Conservation (phyloP, 2,113 vertebrate genomes). For the Craseonycteris thonglongyai region DNA sequence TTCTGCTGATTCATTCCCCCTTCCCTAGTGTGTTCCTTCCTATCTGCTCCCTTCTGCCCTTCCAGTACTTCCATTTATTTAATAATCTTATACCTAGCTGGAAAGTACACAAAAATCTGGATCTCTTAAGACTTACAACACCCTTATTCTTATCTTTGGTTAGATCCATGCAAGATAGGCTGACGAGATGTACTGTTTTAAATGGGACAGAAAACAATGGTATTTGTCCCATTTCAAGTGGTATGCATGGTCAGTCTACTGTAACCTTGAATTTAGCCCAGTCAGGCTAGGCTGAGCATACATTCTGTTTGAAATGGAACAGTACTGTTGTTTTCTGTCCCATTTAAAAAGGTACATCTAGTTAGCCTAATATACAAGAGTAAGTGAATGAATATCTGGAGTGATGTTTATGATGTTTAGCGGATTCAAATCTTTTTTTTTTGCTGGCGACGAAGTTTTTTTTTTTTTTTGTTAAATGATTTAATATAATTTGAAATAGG, state of each 20-base stretch:
- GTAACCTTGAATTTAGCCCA: no score
- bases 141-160: not conserved
- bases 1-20: not conserved
- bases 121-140: not conserved
- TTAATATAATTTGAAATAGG: slow-evolving; percentile 9
- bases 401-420: no score
- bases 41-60: not conserved
- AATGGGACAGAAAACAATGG: no score
- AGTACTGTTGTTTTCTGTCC: no score
- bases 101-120: not conserved
- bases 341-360: no score
- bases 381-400: slow-evolving; percentile 29
- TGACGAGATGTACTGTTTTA: no score
- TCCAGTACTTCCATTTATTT: not conserved
- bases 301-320: no score
- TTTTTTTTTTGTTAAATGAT: not conserved
- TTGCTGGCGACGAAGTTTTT: not conserved
- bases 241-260: no score
- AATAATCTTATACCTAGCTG: not conserved
- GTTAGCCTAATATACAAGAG: no score
- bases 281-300: no score
- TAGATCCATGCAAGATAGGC: not conserved
- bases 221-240: no score
- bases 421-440: not conserved
- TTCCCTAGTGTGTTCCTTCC: not conserved